Conservation (phyloP, 2,888 invertebrate genomes). For the Oscheius onirici region DNA sequence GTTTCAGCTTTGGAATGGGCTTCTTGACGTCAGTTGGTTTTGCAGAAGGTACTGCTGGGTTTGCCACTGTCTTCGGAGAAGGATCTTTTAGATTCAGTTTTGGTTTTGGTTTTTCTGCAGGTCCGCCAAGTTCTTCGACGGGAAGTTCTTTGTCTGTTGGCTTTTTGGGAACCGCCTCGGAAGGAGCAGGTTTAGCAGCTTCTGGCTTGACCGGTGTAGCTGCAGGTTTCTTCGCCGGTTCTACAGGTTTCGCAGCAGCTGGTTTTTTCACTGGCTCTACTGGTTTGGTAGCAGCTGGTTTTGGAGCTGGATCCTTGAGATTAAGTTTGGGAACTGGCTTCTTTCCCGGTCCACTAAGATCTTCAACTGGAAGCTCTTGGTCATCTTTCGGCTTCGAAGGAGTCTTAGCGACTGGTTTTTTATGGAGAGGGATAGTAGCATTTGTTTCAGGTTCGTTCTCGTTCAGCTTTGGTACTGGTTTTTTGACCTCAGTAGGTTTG, state of each 20-base stretch:
- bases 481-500: constrained; percentile 26
- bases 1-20: constrained; percentile 14
- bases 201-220: constrained; percentile 49
- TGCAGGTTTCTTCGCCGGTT: constrained; percentile 45
- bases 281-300: constrained; percentile 35
- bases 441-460: constrained; percentile 12
- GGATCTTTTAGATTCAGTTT: constrained; percentile 32
- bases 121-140: constrained; percentile 42
- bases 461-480: constrained; percentile 29
- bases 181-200: constrained; percentile 45
- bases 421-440: constrained; percentile 12
- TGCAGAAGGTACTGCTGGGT: neutral
- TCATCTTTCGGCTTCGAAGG: neutral
- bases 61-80: constrained; percentile 31
- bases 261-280: constrained; percentile 10
- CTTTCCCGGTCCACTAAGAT: neutral
- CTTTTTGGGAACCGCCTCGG: constrained; percentile 41
- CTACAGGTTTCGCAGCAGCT: neutral
- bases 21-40: constrained; percentile 31
- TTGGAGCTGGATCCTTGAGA: constrained; percentile 33
- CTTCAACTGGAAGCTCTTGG: constrained; percentile 27
- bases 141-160: constrained; percentile 44
- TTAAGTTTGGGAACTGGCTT: constrained; percentile 14
- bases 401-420: constrained; percentile 3
- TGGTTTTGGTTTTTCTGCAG: constrained; percentile 40